A percentile compares a stretch with the other conserved stretches of the same genome.
phyloP scores from a whole-genome alignment of 2,113 vertebrate genomes.

The Athene noctua region DNA sequence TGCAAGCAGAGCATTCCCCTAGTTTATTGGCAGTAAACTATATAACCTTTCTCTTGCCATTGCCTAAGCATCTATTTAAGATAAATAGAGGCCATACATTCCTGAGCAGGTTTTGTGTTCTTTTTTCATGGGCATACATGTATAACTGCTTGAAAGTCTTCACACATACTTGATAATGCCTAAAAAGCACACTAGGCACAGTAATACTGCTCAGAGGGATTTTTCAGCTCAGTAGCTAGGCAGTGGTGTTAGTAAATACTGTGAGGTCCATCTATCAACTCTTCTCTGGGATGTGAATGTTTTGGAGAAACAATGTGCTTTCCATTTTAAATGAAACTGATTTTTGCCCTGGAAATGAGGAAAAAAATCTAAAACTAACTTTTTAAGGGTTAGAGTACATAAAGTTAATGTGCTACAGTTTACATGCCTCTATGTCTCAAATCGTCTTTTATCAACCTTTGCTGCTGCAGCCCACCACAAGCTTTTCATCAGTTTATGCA shows the following conservation, averaged over 20 bases:
- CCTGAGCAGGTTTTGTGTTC: slow-evolving; percentile 5
- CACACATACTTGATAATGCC: background rate
- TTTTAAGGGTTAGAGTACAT: slow-evolving; percentile 54
- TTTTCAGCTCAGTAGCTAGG: slow-evolving; percentile 11
- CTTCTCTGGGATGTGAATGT: background rate
- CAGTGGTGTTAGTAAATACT: background rate
- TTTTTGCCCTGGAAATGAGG: slow-evolving; percentile 27
- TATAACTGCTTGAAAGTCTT: slow-evolving; percentile 3
- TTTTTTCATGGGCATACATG: background rate
- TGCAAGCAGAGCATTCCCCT: slow-evolving; percentile 45
- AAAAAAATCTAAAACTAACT: slow-evolving; percentile 16
- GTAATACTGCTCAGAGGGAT: background rate
- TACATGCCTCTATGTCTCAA: slow-evolving; percentile 68
- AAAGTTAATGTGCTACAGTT: slow-evolving; percentile 78
- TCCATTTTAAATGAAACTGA: background rate
- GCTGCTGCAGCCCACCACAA: slow-evolving; percentile 71
- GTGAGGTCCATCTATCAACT: background rate
- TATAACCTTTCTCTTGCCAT: slow-evolving; percentile 48
- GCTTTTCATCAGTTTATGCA: slow-evolving; percentile 83
- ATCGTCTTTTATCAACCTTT: slow-evolving; percentile 80
- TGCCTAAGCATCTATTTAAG: slow-evolving; percentile 40
- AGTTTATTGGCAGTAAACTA: slow-evolving; percentile 63
- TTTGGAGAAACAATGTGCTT: background rate
- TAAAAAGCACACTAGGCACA: background rate
- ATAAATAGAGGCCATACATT: slow-evolving; percentile 36